phyloP scores from a whole-genome alignment of 2,113 vertebrate species.

The Thalassarche chlororhynchos region DNA sequence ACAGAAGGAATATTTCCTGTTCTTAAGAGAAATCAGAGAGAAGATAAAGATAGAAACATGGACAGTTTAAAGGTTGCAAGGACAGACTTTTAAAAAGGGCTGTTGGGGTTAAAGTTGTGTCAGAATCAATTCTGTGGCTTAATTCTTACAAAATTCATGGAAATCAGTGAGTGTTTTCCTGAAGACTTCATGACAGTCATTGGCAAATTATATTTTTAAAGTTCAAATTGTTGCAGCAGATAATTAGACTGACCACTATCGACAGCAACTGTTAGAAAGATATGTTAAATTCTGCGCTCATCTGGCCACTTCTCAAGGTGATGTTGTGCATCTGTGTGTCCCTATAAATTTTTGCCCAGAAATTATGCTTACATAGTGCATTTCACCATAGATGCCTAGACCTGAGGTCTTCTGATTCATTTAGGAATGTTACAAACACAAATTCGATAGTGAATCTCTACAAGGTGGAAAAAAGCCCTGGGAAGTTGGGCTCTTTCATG shows the following conservation, averaged over 20 bases:
- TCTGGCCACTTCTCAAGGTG: neutral
- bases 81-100: neutral
- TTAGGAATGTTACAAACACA: neutral
- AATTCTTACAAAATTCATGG: neutral
- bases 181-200: neutral
- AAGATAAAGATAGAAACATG: neutral
- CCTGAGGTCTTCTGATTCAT: neutral
- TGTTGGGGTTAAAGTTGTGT: neutral
- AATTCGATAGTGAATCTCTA: neutral
- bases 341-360: neutral
- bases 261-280: neutral
- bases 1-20: neutral
- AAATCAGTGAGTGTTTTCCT: neutral
- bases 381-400: neutral
- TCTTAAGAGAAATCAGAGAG: neutral
- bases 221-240: neutral
- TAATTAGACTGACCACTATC: neutral
- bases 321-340: neutral
- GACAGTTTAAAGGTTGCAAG: neutral
- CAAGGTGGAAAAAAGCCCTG: neutral
- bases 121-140: neutral
- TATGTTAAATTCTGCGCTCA: neutral
- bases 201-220: neutral
- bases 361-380: neutral
- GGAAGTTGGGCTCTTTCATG: neutral